Conservation (phyloP, 2,888 invertebrate species). For the Stictocephala bisonia region DNA sequence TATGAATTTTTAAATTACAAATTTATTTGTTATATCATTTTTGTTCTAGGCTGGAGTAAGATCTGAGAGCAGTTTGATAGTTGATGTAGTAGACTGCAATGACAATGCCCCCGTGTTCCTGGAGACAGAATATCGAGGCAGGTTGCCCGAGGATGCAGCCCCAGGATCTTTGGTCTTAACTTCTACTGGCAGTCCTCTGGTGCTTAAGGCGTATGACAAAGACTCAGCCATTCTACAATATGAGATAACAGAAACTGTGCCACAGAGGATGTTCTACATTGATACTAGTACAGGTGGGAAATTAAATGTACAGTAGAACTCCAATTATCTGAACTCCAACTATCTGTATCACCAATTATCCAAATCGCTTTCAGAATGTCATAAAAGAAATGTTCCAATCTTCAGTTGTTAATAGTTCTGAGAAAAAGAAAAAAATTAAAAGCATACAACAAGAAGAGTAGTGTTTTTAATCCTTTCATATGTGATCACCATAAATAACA, state of each 20-base stretch:
- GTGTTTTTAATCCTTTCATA: too few relatives aligned
- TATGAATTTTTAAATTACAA: too few relatives aligned
- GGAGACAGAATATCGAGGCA: conserved; percentile 74
- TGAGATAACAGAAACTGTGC: conserved; percentile 83
- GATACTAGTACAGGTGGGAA: conserved; percentile 84
- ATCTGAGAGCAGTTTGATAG: conserved; percentile 76
- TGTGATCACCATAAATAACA: too few relatives aligned
- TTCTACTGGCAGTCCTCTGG: conserved; percentile 78
- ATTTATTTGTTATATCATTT: too few relatives aligned
- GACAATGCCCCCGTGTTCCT: conserved; percentile 83
- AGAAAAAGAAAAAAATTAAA: too few relatives aligned
- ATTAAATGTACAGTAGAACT: too few relatives aligned
- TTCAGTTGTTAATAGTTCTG: too few relatives aligned
- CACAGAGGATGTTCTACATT: conserved; percentile 83
- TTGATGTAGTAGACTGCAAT: conserved; percentile 90
- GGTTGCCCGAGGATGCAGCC: conserved; percentile 78
- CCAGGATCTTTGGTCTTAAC: conserved; percentile 79
- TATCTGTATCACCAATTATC: too few relatives aligned
- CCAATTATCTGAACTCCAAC: too few relatives aligned
- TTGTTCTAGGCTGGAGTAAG: conserved; percentile 74
- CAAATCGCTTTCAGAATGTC: too few relatives aligned
- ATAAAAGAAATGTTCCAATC: too few relatives aligned
- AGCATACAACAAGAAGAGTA: too few relatives aligned
- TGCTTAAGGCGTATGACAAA: conserved; percentile 83
- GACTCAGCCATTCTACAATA: conserved; percentile 88